Base-by-base conservation (phyloP, 2,888 invertebrate genomes). In the Taenaris catops region DNA sequence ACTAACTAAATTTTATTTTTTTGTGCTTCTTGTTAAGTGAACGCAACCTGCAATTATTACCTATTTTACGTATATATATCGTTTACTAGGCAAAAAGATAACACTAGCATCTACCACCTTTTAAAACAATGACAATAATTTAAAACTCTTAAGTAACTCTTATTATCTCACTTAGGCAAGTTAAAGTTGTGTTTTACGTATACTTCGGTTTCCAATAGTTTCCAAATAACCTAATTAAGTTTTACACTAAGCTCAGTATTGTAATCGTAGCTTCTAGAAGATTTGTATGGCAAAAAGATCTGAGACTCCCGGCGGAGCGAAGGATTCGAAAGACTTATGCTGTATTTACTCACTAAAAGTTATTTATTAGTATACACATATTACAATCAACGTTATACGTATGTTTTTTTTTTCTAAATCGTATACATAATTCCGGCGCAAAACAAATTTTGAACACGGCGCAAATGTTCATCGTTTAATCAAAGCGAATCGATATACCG, bases 121-220 rank as follows among this genome's bases (percentile, higher is more conserved):
- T 52, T 50, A 76, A 81, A 80, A 68, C 71, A 79, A 74, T 71
- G 75, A 78, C 71, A 83, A 86, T 84, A 83, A 84, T 83, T 84
- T 84, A 84, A 79, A 81, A 76, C 54, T 70, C 74, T 80, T 81
- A 81, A 76, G 62, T 78, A 73, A 68, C 63, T 63, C 80, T 83
- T 86, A 84, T 71, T 71, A 78, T 84, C 81, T 84, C 83, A 86
- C 84, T 84, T 84, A 84, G 84, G 83, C 83, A 84, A 86, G 81
- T 83, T 84, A 84, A 84, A 84, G 80, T 81, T 81, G 81, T 80
- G 64, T 79, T 70, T 84, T 81, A 84, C 86, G 86, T 86, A 86
- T 86, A 86, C 86, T 74, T 84, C 83, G 81, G 81, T 83, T 81
- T 81, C 76, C 63, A 80, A 79, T 81, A 78, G 74, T 72, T 74